phyloP scores from a whole-genome alignment of 1,140 invertebrate genomes.

The Gryon sp. region DNA sequence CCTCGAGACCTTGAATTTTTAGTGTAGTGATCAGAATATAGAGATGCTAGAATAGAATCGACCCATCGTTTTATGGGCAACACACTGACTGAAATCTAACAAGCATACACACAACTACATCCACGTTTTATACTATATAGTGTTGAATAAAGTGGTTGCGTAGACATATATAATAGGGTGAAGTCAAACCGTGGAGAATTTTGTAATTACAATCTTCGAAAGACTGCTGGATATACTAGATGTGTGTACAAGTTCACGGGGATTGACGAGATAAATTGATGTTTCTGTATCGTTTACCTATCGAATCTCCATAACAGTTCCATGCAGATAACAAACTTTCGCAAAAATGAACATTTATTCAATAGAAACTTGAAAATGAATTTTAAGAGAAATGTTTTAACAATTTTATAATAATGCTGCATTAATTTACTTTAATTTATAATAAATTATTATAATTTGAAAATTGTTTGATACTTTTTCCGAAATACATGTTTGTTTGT shows the following conservation, averaged over 20 bases:
- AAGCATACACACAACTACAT: constrained; percentile 2
- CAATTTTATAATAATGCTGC: too few species aligned
- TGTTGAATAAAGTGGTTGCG: constrained; percentile 9
- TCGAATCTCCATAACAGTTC: too few species aligned
- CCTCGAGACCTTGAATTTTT: constrained; percentile 40
- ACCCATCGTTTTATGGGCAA: constrained; percentile 33
- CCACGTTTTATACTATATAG: background rate
- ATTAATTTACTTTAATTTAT: too few species aligned
- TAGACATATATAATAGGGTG: constrained; percentile 24
- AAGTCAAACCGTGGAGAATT: constrained; percentile 9
- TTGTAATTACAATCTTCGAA: constrained; percentile 9
- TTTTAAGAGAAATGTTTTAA: too few species aligned
- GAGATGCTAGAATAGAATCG: constrained; percentile 44
- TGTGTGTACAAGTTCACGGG: background rate
- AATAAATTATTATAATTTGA: too few species aligned
- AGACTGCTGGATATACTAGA: too few species aligned
- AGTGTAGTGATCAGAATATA: constrained; percentile 37
- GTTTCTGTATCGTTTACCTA: too few species aligned
- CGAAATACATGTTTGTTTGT: too few species aligned
- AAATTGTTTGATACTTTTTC: too few species aligned
- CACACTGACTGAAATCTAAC: constrained; percentile 22
- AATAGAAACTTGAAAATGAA: too few species aligned
- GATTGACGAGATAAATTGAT: constrained; percentile 1
- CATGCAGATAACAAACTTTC: too few species aligned
- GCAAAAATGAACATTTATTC: too few species aligned